phyloP scores from a whole-genome alignment of 2,888 invertebrate species.

The Megastigmus dorsalis region DNA sequence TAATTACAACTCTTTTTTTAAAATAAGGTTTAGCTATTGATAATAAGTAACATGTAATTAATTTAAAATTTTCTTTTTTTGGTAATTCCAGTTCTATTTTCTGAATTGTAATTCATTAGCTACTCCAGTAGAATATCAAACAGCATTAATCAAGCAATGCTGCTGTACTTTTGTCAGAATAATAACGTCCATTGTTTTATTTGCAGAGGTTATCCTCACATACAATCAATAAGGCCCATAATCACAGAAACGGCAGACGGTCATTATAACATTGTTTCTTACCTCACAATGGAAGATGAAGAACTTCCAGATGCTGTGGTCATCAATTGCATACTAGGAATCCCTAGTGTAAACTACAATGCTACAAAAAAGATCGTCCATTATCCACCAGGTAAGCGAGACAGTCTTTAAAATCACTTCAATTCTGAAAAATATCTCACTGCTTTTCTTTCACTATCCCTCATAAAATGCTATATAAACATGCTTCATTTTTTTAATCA shows the following conservation, averaged over 20 bases:
- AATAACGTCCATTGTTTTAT: conserved; percentile 7
- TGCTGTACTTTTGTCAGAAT: no score
- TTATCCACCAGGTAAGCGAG: conserved; percentile 67
- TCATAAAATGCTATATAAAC: background rate
- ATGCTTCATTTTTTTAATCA: background rate
- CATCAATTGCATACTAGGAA: conserved; percentile 68
- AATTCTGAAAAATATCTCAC: no score
- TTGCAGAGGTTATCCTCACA: conserved; percentile 61
- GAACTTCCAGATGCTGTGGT: conserved; percentile 64
- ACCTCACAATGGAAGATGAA: conserved; percentile 66
- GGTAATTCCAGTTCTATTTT: no score
- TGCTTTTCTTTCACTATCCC: background rate
- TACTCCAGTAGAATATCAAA: no score
- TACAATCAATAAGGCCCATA: conserved; percentile 60
- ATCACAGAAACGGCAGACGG: conserved; percentile 63
- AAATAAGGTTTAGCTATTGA: no score
- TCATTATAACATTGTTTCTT: conserved; percentile 66
- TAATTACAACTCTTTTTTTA: no score
- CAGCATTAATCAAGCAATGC: no score
- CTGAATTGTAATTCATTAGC: no score
- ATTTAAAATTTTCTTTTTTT: no score
- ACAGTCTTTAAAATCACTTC: no score
- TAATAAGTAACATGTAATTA: no score
- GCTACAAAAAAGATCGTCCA: conserved; percentile 66
- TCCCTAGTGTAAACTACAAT: conserved; percentile 68